phyloP scores from a whole-genome alignment of 2,888 invertebrate species.

The Limnephilus rhombicus region DNA sequence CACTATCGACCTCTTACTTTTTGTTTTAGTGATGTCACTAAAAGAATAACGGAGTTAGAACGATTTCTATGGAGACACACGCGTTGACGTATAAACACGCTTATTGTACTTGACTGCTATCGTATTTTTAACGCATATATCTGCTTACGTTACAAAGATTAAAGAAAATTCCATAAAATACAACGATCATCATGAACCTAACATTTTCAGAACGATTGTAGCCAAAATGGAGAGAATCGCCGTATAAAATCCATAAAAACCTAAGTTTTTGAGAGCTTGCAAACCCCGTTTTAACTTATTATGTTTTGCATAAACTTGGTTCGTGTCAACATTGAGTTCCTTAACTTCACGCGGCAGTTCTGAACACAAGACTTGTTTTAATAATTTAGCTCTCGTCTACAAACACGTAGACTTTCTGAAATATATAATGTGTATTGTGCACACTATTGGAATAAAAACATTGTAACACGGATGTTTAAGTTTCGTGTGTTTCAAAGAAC shows the following conservation, averaged over 20 bases:
- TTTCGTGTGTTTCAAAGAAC: background rate
- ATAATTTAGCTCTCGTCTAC: background rate
- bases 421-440: background rate
- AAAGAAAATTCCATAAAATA: background rate
- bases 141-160: too few species aligned
- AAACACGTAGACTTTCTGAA: background rate
- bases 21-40: too few species aligned
- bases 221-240: background rate
- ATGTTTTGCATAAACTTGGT: background rate
- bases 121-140: too few species aligned
- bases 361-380: background rate
- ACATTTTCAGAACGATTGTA: background rate
- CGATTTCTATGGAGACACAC: too few species aligned
- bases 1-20: too few species aligned
- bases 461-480: background rate
- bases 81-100: too few species aligned
- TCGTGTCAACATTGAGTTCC: constrained; percentile 9
- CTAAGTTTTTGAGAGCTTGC: background rate
- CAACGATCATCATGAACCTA: background rate
- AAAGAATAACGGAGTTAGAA: too few species aligned
- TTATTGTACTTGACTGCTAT: too few species aligned
- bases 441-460: background rate
- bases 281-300: background rate
- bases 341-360: background rate
- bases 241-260: background rate